These are phyloP conservation scores for Hedya salicella DNA, from an alignment of 2,888 invertebrate species.

Conservation along the genomic window DNA sequence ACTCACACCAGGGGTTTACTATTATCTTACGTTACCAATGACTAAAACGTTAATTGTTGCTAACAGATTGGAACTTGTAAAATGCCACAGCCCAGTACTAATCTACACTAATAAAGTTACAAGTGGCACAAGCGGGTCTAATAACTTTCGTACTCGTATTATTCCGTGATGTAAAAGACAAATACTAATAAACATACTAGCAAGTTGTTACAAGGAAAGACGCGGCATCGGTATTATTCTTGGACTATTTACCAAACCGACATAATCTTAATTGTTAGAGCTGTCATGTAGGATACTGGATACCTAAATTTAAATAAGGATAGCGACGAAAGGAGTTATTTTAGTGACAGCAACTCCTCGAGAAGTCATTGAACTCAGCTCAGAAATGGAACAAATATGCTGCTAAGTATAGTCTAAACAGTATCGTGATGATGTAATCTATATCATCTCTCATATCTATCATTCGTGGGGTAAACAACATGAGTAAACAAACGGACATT, in stretches of 20 bases:
- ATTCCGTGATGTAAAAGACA: slow-evolving; percentile 6
- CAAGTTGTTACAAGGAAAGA: slow-evolving; percentile 19
- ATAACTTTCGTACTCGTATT: slow-evolving; percentile 5
- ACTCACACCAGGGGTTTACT: slow-evolving; percentile 54
- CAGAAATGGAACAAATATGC: slow-evolving; percentile 46
- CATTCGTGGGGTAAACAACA: slow-evolving; percentile 21
- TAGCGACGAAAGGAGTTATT: slow-evolving; percentile 54
- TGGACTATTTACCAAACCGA: background rate
- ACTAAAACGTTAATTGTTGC: slow-evolving; percentile 9
- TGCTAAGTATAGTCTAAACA: slow-evolving; percentile 30
- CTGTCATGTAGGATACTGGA: slow-evolving; percentile 37
- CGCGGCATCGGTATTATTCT: slow-evolving; percentile 14
- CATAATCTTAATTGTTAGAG: slow-evolving; percentile 30
- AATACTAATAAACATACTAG: background rate
- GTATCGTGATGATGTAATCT: slow-evolving; percentile 22
- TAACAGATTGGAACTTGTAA: slow-evolving; percentile 6
- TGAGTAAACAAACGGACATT: slow-evolving; percentile 20
- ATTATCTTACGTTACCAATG: slow-evolving; percentile 38
- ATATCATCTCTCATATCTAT: slow-evolving; percentile 24
- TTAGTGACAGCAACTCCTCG: slow-evolving; percentile 55
- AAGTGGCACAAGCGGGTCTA: background rate
- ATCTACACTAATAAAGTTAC: slow-evolving; percentile 6
- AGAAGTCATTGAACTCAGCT: slow-evolving; percentile 57
- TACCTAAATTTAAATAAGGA: slow-evolving; percentile 42
- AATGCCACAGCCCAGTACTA: slow-evolving; percentile 8